Evolutionary conservation across 1,140 invertebrate species (phyloP), one percentile per base, ranked within the genome.

Genomic region (Drosophila sp.): DNA sequence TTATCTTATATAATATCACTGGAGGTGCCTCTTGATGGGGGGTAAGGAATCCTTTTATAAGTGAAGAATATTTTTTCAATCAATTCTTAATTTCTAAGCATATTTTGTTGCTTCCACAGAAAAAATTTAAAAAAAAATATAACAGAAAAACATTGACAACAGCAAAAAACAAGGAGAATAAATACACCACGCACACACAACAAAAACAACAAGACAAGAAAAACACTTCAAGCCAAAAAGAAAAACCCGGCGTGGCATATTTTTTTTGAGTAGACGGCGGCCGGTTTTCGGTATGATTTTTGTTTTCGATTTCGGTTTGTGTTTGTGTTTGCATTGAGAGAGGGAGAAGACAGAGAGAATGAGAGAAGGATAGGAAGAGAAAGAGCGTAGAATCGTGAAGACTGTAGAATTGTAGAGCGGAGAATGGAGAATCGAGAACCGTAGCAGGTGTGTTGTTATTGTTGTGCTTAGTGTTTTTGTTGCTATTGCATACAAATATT

Each of bases 161-260:
- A 63, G 40, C 44, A 72, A 29, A 66, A 29, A 33, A 8, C 57
- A 30, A 65, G 4, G 60, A 29, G 10, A 33, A 55, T 32, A 44
- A 33, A 67, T 47, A 23, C 29, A 44, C 25, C 25, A 38, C 8
- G 11, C 40, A 54, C n/a, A 60, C 60, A 10, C 44, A 55, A 41
- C 25, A 60, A 55, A 47, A 47, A n/a, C 25, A 58, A 62, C 60
- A 57, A 63, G 8, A 33, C 10, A 55, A 68, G 40, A 29, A 35
- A 40, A 38, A 33, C 67, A 41, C 38, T 66, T 38, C 5, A 68
- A 61, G 17, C 58, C 23, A 57, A 58, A 41, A 41, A 33, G 69
- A 79, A 83, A 79, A 83, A 50, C 44, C 68, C 80, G 80, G 80
- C 80, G 80, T 83, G 80, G 80, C 80, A 83, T 33, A 69, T 66